Conservation (phyloP, 2,888 invertebrate genomes). For the Eristalis arbustorum region DNA sequence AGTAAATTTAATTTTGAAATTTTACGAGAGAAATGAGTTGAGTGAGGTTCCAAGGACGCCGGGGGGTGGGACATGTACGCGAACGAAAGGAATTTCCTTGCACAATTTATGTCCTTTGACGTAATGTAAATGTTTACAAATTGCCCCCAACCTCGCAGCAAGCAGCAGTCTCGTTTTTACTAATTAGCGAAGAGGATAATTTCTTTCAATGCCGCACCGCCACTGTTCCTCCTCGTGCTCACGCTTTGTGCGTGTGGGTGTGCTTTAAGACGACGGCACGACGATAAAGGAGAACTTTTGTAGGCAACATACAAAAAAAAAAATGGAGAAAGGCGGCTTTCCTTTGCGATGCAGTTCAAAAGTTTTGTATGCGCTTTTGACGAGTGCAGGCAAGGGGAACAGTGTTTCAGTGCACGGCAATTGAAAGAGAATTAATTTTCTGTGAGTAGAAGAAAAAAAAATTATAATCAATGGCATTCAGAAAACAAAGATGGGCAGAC, state of each 20-base stretch:
- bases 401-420: conserved; percentile 23
- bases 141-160: background rate
- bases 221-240: conserved; percentile 8
- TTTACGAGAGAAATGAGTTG: conserved; percentile 42
- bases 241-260: background rate
- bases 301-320: background rate
- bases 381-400: conserved; percentile 27
- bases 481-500: conserved; percentile 6
- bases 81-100: conserved; percentile 17
- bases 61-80: background rate
- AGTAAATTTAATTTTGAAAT: conserved; percentile 55
- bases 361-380: conserved; percentile 52
- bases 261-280: conserved; percentile 31
- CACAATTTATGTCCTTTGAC: conserved; percentile 62
- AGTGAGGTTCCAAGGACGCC: background rate
- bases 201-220: conserved; percentile 47
- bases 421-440: conserved; percentile 65
- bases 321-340: background rate
- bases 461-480: conserved; percentile 31
- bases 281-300: conserved; percentile 49
- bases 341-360: conserved; percentile 32
- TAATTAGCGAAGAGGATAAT: conserved; percentile 67
- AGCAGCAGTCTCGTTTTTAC: conserved; percentile 50
- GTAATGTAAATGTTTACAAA: conserved; percentile 65
- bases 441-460: conserved; percentile 29